Base-by-base conservation (phyloP, 2,113 vertebrate species). In the Myiozetetes cayanensis region DNA sequence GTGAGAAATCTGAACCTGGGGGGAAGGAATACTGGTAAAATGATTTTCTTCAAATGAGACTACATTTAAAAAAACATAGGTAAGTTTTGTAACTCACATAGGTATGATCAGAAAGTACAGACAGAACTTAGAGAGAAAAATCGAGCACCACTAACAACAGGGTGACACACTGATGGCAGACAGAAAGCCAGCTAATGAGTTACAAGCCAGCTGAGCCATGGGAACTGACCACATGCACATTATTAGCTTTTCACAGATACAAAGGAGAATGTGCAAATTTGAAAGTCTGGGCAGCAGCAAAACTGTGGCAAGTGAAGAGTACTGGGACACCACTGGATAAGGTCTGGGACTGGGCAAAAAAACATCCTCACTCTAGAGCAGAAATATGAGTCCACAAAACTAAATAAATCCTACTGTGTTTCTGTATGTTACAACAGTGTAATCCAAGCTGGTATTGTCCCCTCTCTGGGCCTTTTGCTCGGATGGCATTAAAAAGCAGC, bases 121-220 rank as follows among this genome's bases (percentile, higher is more conserved):
- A 55, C 9, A 80, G 59, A 68, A 89, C 58, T 94, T 35, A 71
- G 12, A 59, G 33, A 86, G 83, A 77, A 81, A 88, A 90, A 73
- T 66, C 28, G 27, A 92, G 49, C 33, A 73, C 24, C 35, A 19
- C 41, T 56, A 63, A 43, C 33, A 73, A 58, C 18, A 5, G 27
- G 33, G 62, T 63, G 65, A 77, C 68, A 75, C 46, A 30, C 0
- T 28, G 53, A 87, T 65, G 65, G 52, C 91, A 89, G 47, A 84
- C 23, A 83, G 79, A 93, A 86, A 75, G 52, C 44, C 73, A 94
- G 58, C 63, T 76, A 86, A 86, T 88, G 79, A 92, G 63, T 62
- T 74, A 62, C 68, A 50, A 71, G 77, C 43, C 93, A 95, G 84
- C 55, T 81, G 81, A 96, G 76, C 61, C 91, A 89, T 5, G 19